phyloP scores from a whole-genome alignment of 2,797 vertebrate genomes.

The Hippopotamyrus pictus region DNA sequence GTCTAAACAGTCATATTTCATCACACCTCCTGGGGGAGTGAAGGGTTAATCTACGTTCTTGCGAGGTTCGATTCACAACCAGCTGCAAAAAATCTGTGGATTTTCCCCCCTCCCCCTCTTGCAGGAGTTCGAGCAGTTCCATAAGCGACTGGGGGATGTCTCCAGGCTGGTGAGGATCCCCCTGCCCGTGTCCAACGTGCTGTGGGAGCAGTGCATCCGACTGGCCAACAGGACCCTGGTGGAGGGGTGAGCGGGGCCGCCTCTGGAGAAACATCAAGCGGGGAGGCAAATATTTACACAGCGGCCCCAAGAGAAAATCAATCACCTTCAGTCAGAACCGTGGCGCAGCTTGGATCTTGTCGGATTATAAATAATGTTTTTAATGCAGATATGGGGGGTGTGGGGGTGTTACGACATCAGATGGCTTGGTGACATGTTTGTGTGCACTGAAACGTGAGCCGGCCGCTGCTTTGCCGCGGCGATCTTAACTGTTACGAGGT shows the following conservation, averaged over 20 bases:
- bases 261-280: not conserved
- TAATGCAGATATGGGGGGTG: not conserved
- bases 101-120: slow-evolving; percentile 17
- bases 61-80: not conserved
- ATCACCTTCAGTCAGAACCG: not conserved
- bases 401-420: not conserved
- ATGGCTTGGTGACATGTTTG: slow-evolving; percentile 25
- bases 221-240: slow-evolving; percentile 94
- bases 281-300: not conserved
- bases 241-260: slow-evolving; percentile 77
- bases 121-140: slow-evolving; percentile 95
- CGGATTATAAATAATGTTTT: not conserved
- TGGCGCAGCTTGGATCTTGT: not conserved
- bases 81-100: not conserved
- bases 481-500: not conserved
- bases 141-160: slow-evolving; percentile 77
- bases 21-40: not conserved
- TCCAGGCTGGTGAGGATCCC: slow-evolving; percentile 90
- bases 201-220: slow-evolving; percentile 98
- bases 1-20: not conserved
- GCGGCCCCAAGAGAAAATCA: not conserved
- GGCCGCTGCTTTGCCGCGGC: not conserved
- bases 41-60: not conserved
- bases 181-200: slow-evolving; percentile 89
- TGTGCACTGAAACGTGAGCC: not conserved